A percentile compares a stretch with the other conserved stretches of the same genome.
phyloP scores from a whole-genome alignment of 2,113 vertebrate genomes.

The Pungitius pungitius region DNA sequence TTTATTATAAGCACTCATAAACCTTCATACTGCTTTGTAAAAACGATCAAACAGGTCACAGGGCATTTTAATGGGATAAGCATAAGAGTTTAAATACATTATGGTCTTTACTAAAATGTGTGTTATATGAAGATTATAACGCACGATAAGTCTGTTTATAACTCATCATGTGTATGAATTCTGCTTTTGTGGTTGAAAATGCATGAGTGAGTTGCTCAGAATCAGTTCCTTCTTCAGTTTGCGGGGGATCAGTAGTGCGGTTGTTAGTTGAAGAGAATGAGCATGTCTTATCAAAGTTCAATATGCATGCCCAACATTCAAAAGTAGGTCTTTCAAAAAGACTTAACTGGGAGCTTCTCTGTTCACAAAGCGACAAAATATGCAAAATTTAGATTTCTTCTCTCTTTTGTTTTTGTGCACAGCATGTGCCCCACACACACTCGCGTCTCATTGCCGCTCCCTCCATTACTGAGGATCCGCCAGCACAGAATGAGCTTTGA shows the following conservation, averaged over 20 bases:
- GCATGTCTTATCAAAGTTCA: constrained; percentile 9
- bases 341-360: not conserved
- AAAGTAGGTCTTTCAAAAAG: not conserved
- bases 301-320: constrained; percentile 12
- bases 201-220: constrained; percentile 56
- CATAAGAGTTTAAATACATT: not conserved
- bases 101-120: not conserved
- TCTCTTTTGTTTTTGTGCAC: constrained; percentile 6
- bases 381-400: not conserved
- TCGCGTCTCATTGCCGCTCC: constrained; percentile 53
- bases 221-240: constrained; percentile 23
- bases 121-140: not conserved
- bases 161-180: not conserved
- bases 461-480: constrained; percentile 55
- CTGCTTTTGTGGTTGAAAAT: constrained; percentile 34
- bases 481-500: constrained; percentile 57
- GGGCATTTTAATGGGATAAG: not conserved
- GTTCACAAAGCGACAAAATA: not conserved
- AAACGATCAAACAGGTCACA: not conserved
- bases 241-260: constrained; percentile 13
- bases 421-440: constrained; percentile 58
- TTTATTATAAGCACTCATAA: not conserved
- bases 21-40: not conserved
- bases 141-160: not conserved
- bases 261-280: not conserved